These are phyloP conservation scores for Oncorhynchus nerka DNA, from an alignment of 2,113 vertebrate genomes.

Conservation along the genomic window DNA sequence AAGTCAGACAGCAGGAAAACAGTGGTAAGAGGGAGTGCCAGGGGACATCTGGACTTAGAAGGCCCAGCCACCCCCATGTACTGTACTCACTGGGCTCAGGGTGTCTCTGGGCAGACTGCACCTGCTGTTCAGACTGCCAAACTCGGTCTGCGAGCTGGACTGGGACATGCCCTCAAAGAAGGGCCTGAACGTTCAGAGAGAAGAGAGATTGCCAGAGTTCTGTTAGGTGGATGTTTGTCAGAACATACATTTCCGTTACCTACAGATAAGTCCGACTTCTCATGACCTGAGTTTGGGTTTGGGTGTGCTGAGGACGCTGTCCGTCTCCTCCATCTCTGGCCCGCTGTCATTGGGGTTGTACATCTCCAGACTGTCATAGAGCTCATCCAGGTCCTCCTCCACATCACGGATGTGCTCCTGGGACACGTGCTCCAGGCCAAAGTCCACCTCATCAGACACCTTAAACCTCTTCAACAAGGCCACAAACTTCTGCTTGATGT, in stretches of 20 bases:
- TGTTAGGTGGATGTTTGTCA: no score
- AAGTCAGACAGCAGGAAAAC: no score
- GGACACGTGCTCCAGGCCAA: background rate
- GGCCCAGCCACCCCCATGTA: no score
- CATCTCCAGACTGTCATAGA: background rate
- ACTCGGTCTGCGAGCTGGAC: background rate
- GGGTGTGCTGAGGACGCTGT: background rate
- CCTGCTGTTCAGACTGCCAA: background rate
- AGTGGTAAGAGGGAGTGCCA: no score
- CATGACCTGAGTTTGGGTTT: background rate
- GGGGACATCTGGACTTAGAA: no score
- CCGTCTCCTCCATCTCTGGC: background rate
- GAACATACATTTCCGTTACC: no score
- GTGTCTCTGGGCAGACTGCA: background rate
- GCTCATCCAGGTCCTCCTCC: background rate
- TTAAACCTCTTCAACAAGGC: conserved; percentile 81
- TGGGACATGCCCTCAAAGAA: background rate
- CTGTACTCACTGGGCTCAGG: background rate
- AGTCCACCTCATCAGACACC: conserved; percentile 77
- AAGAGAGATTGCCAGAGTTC: background rate
- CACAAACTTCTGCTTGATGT: conserved; percentile 83
- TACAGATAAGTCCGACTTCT: no score
- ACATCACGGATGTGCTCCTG: background rate
- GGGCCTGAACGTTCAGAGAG: background rate
- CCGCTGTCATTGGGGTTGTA: background rate